These are phyloP conservation scores for Lutjanus argentimaculatus DNA, from an alignment of 2,797 vertebrate genomes.

Conservation along the genomic window DNA sequence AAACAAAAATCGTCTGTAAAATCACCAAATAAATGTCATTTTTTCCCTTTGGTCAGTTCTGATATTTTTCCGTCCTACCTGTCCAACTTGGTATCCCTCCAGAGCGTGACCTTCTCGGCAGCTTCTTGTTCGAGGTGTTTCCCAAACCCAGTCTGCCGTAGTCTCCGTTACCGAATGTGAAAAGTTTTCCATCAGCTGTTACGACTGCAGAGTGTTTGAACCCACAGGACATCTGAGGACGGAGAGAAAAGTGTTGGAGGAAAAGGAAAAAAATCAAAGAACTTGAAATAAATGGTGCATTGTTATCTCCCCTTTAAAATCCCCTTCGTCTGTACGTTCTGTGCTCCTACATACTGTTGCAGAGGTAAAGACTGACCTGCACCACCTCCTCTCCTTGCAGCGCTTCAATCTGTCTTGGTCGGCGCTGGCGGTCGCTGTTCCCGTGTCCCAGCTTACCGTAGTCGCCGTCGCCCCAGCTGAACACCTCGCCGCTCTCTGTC, in stretches of 20 bases:
- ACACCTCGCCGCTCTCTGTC: conserved; percentile 90
- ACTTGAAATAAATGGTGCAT: no score
- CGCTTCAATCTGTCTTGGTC: conserved; percentile 88
- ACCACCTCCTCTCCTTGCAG: conserved; percentile 90
- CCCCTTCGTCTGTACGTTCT: no score
- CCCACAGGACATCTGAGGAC: conserved; percentile 86
- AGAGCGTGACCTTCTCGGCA: conserved; percentile 88
- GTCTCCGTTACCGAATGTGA: conserved; percentile 89
- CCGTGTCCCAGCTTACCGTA: conserved; percentile 90
- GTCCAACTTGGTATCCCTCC: conserved; percentile 87
- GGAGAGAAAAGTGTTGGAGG: neutral
- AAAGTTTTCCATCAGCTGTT: conserved; percentile 88
- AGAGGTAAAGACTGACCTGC: conserved; percentile 76
- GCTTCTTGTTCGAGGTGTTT: conserved; percentile 90
- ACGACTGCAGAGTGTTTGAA: conserved; percentile 90
- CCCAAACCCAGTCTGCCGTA: conserved; percentile 88
- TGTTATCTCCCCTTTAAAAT: no score
- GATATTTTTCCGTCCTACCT: conserved; percentile 67
- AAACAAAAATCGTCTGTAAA: rapidly evolving
- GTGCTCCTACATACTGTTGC: no score
- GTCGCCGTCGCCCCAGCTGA: conserved; percentile 91
- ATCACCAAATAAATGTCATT: neutral
- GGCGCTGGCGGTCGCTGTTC: conserved; percentile 89
- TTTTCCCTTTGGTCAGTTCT: neutral
- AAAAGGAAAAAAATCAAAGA: no score